Percentiles rank a stretch among this genome's conserved stretches.
Evolutionary conservation across 2,797 vertebrate genomes (phyloP).

Genomic region (Mus spretus): DNA sequence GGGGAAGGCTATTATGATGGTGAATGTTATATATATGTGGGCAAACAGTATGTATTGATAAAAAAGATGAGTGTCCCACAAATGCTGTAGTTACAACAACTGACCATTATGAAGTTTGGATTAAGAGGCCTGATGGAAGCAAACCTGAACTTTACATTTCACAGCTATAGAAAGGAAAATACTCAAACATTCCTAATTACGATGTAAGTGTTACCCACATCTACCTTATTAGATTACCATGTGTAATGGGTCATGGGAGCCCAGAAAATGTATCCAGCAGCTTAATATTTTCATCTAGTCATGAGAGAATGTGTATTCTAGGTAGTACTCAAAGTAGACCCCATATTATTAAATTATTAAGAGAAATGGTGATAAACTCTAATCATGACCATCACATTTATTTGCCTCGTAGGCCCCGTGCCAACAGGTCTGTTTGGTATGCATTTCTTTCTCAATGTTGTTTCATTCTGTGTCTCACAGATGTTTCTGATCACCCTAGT

Average conservation of each 20-base stretch:
- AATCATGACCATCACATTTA: conserved; percentile 83
- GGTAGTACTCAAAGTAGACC: conserved; percentile 85
- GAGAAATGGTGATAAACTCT: conserved; percentile 79
- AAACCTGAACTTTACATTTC: conserved; percentile 99
- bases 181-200: conserved; percentile 91
- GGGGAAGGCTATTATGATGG: conserved; percentile 97
- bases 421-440: conserved; percentile 77
- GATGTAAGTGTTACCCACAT: too few relatives aligned
- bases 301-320: conserved; percentile 84
- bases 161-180: conserved; percentile 99
- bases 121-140: conserved; percentile 97
- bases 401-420: conserved; percentile 74
- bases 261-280: conserved; percentile 86
- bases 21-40: conserved; percentile 96
- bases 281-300: conserved; percentile 85
- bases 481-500: neutral
- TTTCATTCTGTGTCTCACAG: conserved; percentile 71
- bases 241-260: conserved; percentile 88
- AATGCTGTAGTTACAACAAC: conserved; percentile 98
- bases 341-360: conserved; percentile 84
- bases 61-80: conserved; percentile 97
- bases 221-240: conserved; percentile 85
- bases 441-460: conserved; percentile 73
- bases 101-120: conserved; percentile 99
- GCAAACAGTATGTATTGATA: conserved; percentile 97